A percentile compares a stretch with the other conserved stretches of the same genome.
Evolutionary conservation across 64 coral and sea anemone species (phyloP).

Genomic region (Pocillopora verrucosa): DNA sequence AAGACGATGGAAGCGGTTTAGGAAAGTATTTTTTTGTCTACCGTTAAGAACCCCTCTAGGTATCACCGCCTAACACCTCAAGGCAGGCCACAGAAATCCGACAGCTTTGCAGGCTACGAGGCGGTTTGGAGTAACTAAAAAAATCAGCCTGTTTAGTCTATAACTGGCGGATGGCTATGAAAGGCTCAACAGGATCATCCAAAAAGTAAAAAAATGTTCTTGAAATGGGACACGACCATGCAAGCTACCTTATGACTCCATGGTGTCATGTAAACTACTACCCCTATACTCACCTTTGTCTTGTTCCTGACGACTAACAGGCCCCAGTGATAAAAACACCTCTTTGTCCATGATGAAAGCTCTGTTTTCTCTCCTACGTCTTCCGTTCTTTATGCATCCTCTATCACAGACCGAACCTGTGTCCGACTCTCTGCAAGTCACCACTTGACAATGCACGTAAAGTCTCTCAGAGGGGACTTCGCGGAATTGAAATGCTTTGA

Average conservation of each 20-base stretch:
- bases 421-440: background rate
- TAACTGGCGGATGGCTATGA: too few species aligned
- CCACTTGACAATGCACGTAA: slow-evolving; percentile 27
- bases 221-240: too few species aligned
- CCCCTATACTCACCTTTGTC: background rate
- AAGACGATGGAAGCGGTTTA: background rate
- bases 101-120: too few species aligned
- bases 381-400: background rate
- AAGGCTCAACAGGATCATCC: too few species aligned
- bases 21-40: background rate
- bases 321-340: background rate
- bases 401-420: slow-evolving; percentile 1
- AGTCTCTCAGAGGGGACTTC: background rate
- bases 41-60: too few species aligned
- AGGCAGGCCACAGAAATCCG: too few species aligned
- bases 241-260: background rate
- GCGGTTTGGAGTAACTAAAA: too few species aligned
- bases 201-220: too few species aligned
- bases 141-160: too few species aligned
- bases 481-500: slow-evolving; percentile 49
- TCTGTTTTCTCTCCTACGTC: slow-evolving; percentile 3
- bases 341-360: slow-evolving; percentile 28
- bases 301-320: background rate
- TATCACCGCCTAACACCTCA: too few species aligned
- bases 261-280: background rate